Evolutionary conservation across 2,113 vertebrate species (phyloP).

Genomic region (Synchiropus splendidus): DNA sequence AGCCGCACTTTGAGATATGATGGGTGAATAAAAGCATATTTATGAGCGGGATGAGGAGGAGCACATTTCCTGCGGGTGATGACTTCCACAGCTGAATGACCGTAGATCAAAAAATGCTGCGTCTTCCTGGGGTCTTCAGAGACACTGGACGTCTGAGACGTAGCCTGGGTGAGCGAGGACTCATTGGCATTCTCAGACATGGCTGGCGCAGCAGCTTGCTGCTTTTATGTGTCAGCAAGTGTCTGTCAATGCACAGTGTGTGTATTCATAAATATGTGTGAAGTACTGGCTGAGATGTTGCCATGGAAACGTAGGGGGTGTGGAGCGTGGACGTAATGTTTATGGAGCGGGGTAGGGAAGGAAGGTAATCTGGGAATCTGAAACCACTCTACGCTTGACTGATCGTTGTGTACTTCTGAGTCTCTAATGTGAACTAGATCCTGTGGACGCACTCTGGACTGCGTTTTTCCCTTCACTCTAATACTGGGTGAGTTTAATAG

Average conservation of each 20-base stretch:
- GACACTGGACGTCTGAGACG: conserved; percentile 15
- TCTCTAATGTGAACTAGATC: not conserved
- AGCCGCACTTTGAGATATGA: conserved; percentile 23
- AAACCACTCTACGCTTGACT: not conserved
- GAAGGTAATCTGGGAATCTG: not conserved
- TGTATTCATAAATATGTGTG: conserved; percentile 16
- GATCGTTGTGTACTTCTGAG: not conserved
- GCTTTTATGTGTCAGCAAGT: conserved; percentile 28
- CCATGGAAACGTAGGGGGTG: conserved; percentile 32
- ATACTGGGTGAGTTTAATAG: conserved; percentile 4
- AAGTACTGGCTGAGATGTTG: conserved; percentile 23
- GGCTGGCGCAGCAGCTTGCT: conserved; percentile 13
- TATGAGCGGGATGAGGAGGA: conserved; percentile 7
- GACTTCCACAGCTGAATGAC: conserved; percentile 27
- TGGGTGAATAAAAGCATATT: conserved; percentile 25
- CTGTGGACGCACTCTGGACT: not conserved
- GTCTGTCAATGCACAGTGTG: conserved; percentile 10
- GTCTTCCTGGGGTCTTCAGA: conserved; percentile 10
- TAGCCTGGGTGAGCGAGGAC: conserved; percentile 19
- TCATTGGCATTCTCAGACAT: conserved; percentile 38
- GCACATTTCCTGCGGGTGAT: conserved; percentile 31
- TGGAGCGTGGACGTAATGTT: conserved; percentile 5
- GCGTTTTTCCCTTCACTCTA: too few relatives aligned
- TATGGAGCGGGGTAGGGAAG: conserved; percentile 2
- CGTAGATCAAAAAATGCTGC: conserved; percentile 27